Conservation (phyloP, 2,797 vertebrate genomes). For the Carcharodon carcharias region DNA sequence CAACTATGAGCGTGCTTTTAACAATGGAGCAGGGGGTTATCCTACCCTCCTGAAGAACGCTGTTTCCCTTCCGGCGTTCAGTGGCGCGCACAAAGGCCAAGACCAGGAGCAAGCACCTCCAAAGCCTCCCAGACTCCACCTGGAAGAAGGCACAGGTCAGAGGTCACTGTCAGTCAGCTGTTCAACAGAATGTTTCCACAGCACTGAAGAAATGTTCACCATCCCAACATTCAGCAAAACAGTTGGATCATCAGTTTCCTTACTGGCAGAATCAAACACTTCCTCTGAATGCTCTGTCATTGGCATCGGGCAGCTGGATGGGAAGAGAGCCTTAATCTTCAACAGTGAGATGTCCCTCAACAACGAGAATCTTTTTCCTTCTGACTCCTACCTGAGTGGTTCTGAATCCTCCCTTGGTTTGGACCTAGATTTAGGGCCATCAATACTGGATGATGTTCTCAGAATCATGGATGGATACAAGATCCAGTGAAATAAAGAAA, state of each 20-base stretch:
- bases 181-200: constrained; percentile 51
- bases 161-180: constrained; percentile 53
- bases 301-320: constrained; percentile 53
- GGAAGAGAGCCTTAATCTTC: constrained; percentile 57
- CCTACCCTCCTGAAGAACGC: constrained; percentile 61
- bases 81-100: neutral
- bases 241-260: constrained; percentile 60
- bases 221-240: constrained; percentile 52
- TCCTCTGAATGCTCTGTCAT: constrained; percentile 65
- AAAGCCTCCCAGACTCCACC: constrained; percentile 68
- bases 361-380: constrained; percentile 63
- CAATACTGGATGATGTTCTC: constrained; percentile 71
- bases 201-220: constrained; percentile 48
- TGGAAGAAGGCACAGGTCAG: constrained; percentile 56
- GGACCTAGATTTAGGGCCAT: constrained; percentile 71
- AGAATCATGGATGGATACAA: constrained; percentile 76
- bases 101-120: constrained; percentile 66
- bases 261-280: constrained; percentile 57
- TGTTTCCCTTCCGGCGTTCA: constrained; percentile 65
- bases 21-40: constrained; percentile 41
- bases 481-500: constrained; percentile 32
- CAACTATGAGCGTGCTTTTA: neutral
- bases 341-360: constrained; percentile 65
- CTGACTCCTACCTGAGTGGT: constrained; percentile 55
- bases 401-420: constrained; percentile 61